Evolutionary conservation across 2,113 vertebrate genomes (phyloP).

Genomic region (Oceanodroma tethys): DNA sequence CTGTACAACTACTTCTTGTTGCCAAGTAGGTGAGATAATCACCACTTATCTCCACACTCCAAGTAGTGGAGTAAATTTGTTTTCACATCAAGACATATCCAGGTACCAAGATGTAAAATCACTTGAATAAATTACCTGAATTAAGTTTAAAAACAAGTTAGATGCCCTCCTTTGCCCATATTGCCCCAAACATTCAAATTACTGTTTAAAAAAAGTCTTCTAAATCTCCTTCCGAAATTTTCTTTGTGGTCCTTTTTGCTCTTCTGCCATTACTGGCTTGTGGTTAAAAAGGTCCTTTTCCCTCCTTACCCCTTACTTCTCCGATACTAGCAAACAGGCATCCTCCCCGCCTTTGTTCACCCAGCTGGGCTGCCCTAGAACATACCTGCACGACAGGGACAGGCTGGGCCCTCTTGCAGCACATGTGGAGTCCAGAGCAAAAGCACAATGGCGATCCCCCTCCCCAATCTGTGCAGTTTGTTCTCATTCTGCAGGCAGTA

Average conservation of each 20-base stretch:
- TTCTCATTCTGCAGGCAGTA: background rate
- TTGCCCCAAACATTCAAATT: background rate
- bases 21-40: background rate
- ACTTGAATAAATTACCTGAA: background rate
- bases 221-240: background rate
- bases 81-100: background rate
- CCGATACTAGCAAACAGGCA: background rate
- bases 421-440: background rate
- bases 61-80: background rate
- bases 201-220: background rate
- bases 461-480: accelerated
- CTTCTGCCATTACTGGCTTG: background rate
- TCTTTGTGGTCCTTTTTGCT: background rate
- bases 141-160: background rate
- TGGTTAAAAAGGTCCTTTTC: background rate
- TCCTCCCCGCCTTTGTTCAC: background rate
- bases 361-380: background rate
- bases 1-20: background rate
- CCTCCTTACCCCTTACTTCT: background rate
- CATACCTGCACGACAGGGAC: background rate
- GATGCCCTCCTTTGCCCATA: background rate
- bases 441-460: background rate
- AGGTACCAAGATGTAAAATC: background rate
- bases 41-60: background rate
- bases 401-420: background rate